These are phyloP conservation scores for Plebejus argus DNA, from an alignment of 2,888 invertebrate genomes.

Conservation along the genomic window DNA sequence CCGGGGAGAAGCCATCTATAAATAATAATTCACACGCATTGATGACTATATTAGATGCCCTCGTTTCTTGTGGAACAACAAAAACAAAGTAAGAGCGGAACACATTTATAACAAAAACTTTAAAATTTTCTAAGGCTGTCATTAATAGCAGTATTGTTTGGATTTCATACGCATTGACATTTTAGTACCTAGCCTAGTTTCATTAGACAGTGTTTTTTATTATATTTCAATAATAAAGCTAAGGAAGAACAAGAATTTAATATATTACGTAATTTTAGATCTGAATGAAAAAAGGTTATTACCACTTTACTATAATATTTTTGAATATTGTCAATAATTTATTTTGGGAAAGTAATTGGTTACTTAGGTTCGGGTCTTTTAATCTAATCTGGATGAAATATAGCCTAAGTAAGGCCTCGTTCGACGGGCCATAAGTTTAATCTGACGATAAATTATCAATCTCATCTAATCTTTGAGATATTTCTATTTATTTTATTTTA, in stretches of 20 bases:
- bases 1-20: conserved; percentile 8
- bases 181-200: background rate
- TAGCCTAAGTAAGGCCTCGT: background rate
- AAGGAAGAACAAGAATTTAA: background rate
- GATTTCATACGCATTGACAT: background rate
- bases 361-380: background rate
- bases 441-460: background rate
- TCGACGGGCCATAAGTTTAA: background rate
- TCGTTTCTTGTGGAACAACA: background rate
- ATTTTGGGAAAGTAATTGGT: background rate
- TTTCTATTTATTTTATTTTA: too few relatives aligned
- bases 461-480: background rate
- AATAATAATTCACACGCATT: conserved; percentile 30
- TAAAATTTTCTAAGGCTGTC: background rate
- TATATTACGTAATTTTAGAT: background rate
- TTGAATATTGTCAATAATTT: background rate
- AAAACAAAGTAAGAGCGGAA: background rate
- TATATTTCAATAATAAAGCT: too few relatives aligned
- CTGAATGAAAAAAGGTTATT: background rate
- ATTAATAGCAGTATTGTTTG: too few relatives aligned
- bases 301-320: background rate
- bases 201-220: too few relatives aligned
- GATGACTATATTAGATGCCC: background rate
- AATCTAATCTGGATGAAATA: background rate
- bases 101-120: background rate